Percentiles rank a stretch among this genome's conserved stretches.
phyloP scores from a whole-genome alignment of 2,797 vertebrate genomes.

The Phalanger gymnotis region DNA sequence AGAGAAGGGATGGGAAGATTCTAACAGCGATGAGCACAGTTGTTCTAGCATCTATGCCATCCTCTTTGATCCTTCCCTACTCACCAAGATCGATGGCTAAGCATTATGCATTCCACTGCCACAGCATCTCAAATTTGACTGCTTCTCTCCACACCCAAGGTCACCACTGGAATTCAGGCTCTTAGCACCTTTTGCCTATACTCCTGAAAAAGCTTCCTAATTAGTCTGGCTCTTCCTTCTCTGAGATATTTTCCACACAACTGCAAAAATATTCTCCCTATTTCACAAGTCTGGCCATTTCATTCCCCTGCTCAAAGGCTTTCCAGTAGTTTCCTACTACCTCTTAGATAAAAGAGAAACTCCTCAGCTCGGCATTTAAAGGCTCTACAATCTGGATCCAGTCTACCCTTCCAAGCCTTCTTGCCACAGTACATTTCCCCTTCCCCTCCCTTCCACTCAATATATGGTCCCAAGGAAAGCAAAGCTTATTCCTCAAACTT shows the following conservation, averaged over 20 bases:
- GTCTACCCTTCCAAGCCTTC: background rate
- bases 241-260: background rate
- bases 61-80: background rate
- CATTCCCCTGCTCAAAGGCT: background rate
- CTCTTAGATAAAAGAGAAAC: background rate
- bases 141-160: background rate
- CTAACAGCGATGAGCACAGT: background rate
- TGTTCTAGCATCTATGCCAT: background rate
- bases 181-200: background rate
- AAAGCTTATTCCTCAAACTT: background rate
- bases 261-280: background rate
- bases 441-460: background rate
- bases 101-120: background rate
- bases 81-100: background rate
- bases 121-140: background rate
- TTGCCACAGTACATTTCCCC: too few relatives aligned
- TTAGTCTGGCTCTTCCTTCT: background rate
- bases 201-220: background rate
- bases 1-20: background rate
- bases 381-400: background rate
- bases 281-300: background rate
- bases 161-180: background rate
- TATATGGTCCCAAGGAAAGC: background rate
- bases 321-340: background rate
- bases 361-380: background rate